A percentile compares a stretch with the other conserved stretches of the same genome.
phyloP scores from a whole-genome alignment of 2,113 vertebrate species.

The Oncorhynchus keta region DNA sequence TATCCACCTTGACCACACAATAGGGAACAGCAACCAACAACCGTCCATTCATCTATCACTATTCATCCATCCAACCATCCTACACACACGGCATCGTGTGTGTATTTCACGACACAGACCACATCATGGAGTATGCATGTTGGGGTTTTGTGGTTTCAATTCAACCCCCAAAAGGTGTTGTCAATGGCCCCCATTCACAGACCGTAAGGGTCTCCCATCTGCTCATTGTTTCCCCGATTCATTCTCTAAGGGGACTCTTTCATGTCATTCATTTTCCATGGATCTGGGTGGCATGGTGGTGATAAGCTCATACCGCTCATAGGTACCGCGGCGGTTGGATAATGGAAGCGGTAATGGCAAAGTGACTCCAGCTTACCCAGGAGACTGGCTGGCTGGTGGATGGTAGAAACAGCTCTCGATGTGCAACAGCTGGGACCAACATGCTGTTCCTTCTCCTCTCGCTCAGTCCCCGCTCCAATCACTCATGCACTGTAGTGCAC shows the following conservation, averaged over 20 bases:
- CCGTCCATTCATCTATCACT: too few species aligned
- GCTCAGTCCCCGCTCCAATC: slow-evolving; percentile 14
- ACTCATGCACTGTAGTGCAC: slow-evolving; percentile 35
- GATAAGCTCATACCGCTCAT: neutral
- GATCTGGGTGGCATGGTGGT: neutral
- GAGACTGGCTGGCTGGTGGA: slow-evolving; percentile 25
- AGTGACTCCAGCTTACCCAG: slow-evolving; percentile 48
- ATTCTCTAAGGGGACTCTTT: too few species aligned
- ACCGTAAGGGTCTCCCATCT: too few species aligned
- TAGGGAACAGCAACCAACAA: neutral
- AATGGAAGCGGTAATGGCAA: slow-evolving; percentile 39
- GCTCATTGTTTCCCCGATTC: too few species aligned
- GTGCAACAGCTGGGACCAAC: too few species aligned
- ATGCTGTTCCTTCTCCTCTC: slow-evolving; percentile 12
- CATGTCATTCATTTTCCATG: too few species aligned
- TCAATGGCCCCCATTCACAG: too few species aligned
- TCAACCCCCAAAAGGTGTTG: too few species aligned
- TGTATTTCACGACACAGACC: slow-evolving; percentile 30
- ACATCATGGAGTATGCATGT: slow-evolving; percentile 55
- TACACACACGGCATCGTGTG: too few species aligned
- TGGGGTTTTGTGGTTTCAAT: neutral
- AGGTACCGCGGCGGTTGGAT: slow-evolving; percentile 15
- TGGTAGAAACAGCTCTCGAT: slow-evolving; percentile 9
- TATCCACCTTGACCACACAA: slow-evolving; percentile 46
- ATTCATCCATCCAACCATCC: too few species aligned